Percentiles rank a stretch among this genome's conserved stretches.
These are phyloP conservation scores for Aurelia aurita complex sp. Pacific DNA, from an alignment of 30 jellyfish, hydroid and myxozoan species.

Conservation along the genomic window DNA sequence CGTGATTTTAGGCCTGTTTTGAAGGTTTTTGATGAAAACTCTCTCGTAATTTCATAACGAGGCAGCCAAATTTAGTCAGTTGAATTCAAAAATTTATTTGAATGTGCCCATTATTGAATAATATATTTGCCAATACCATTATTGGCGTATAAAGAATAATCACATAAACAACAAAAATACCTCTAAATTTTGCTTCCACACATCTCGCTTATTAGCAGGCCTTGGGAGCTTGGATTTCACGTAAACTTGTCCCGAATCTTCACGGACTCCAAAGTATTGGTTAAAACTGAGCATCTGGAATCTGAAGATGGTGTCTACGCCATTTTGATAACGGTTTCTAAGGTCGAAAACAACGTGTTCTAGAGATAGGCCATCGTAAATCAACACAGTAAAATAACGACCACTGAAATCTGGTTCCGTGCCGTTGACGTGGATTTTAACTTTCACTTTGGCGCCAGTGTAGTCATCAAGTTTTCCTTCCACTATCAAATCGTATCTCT, in stretches of 20 bases:
- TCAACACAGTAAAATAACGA: conserved; percentile 62
- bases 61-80: too few species aligned
- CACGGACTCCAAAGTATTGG: conserved; percentile 54
- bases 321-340: conserved; percentile 59
- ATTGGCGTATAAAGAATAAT: too few species aligned
- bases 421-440: conserved; percentile 52
- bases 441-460: conserved; percentile 61
- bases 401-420: conserved; percentile 56
- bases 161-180: too few species aligned
- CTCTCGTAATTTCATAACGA: too few species aligned
- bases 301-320: conserved; percentile 31
- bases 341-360: conserved; percentile 66
- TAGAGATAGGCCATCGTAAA: conserved; percentile 56
- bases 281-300: conserved; percentile 27
- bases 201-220: background rate
- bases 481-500: conserved; percentile 51
- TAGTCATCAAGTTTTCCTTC: conserved; percentile 73
- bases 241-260: conserved; percentile 49
- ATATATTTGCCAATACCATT: too few species aligned
- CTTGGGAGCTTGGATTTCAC: conserved; percentile 38
- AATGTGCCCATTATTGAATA: too few species aligned
- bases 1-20: too few species aligned
- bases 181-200: conserved; percentile 53
- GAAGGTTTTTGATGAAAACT: too few species aligned
- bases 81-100: too few species aligned